A percentile compares a stretch with the other conserved stretches of the same genome.
These are phyloP conservation scores for Maccullochella peelii DNA, from an alignment of 2,113 vertebrate genomes.

Conservation along the genomic window DNA sequence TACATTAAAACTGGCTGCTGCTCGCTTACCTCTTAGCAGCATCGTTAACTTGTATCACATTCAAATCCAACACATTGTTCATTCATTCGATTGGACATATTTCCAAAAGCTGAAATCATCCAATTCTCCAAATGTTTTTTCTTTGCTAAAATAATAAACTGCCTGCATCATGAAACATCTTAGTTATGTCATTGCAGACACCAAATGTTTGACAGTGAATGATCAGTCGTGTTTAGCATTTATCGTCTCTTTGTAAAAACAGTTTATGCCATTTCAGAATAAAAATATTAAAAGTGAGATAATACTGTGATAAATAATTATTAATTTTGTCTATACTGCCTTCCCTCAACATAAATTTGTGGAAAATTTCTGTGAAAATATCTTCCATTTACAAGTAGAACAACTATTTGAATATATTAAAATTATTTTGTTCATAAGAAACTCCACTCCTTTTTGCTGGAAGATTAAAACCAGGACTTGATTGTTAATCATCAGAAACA, in stretches of 20 bases:
- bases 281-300: background rate
- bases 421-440: constrained; percentile 8
- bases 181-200: background rate
- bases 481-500: background rate
- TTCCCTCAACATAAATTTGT: background rate
- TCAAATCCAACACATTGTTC: background rate
- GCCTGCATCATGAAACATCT: background rate
- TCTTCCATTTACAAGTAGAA: constrained; percentile 39
- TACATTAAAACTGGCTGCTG: background rate
- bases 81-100: background rate
- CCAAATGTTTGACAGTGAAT: background rate
- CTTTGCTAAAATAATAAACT: background rate
- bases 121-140: no score
- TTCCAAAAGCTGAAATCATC: background rate
- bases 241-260: background rate
- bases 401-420: constrained; percentile 49
- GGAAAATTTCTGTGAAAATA: background rate
- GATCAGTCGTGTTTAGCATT: background rate
- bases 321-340: background rate
- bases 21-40: background rate
- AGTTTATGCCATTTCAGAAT: background rate
- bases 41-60: background rate
- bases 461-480: background rate
- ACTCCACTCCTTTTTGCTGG: background rate
- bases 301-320: background rate